Conservation (phyloP, 2,113 vertebrate species). For the human (Homo sapiens) region GRCh38 chr18:26415501-26416000, state of each 20-base stretch:
- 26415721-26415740: background rate
- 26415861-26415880: background rate
- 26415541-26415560: background rate
- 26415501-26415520: background rate
- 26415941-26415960: background rate
- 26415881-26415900: background rate
- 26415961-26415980: background rate
- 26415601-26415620: background rate
- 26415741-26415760: background rate
- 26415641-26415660: background rate
- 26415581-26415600: slow-evolving; percentile 11
- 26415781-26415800: accelerated
- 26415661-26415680: background rate
- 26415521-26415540: background rate
- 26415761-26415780: background rate
- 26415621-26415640: background rate
- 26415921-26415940: background rate
- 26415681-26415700: background rate
- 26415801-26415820: too few relatives aligned
- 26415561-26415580: background rate
- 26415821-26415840: background rate
- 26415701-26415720: background rate
- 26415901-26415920: background rate
- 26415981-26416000: background rate
- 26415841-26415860: background rate